Percentiles rank a stretch among this genome's conserved stretches.
These are phyloP conservation scores for Tetragonula clypearis DNA, from an alignment of 1,140 invertebrate species.

Conservation along the genomic window DNA sequence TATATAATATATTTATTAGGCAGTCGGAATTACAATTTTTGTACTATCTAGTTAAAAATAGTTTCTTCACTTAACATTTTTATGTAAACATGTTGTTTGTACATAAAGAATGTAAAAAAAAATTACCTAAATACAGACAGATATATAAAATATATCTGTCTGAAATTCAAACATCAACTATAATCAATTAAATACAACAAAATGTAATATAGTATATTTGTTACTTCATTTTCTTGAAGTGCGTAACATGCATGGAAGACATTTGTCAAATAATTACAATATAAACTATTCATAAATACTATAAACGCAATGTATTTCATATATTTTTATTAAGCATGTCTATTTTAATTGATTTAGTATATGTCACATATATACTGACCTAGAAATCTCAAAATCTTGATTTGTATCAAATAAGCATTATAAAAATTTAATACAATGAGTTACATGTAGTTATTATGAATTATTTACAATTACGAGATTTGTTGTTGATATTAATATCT, in stretches of 20 bases:
- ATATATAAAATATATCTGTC: too few relatives aligned
- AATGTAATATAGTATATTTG: constrained; percentile 17
- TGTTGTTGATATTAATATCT: constrained; percentile 27
- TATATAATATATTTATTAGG: constrained; percentile 57
- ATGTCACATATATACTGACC: background rate
- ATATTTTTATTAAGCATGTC: constrained; percentile 21
- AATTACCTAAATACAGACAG: background rate
- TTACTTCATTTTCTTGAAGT: constrained; percentile 12
- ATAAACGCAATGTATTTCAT: constrained; percentile 17
- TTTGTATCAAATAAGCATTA: constrained; percentile 22
- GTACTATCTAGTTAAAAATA: constrained; percentile 4
- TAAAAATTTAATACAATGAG: constrained; percentile 28
- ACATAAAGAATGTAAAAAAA: constrained; percentile 17
- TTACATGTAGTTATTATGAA: constrained; percentile 25
- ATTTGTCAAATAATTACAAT: constrained; percentile 22
- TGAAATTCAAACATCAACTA: background rate
- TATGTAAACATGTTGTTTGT: constrained; percentile 10
- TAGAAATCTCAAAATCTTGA: background rate
- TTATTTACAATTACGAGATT: constrained; percentile 43
- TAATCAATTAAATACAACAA: background rate
- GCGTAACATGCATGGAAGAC: constrained; percentile 38
- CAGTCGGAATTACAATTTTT: constrained; percentile 56
- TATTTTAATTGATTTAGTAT: background rate
- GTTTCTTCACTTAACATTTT: constrained; percentile 1
- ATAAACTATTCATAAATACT: constrained; percentile 26